phyloP scores from a whole-genome alignment of 1,140 invertebrate genomes.

The Psilanteris sp. region DNA sequence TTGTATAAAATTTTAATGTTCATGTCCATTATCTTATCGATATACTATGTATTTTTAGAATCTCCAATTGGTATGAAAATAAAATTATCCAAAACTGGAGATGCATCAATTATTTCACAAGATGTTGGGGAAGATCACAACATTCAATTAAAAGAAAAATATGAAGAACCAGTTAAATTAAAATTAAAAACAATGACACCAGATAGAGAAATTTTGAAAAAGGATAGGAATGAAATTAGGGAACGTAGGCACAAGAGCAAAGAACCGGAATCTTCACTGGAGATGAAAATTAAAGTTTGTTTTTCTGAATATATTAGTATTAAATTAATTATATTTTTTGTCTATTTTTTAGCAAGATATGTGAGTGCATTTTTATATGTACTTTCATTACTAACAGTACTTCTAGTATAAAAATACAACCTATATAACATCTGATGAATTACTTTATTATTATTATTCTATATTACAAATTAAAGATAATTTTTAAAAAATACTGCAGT shows the following conservation, averaged over 20 bases:
- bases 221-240: constrained; percentile 45
- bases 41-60: too few relatives aligned
- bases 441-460: too few relatives aligned
- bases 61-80: constrained; percentile 75
- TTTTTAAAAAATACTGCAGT: too few relatives aligned
- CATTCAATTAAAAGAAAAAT: constrained; percentile 28
- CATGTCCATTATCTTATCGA: too few relatives aligned
- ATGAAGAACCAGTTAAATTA: constrained; percentile 41
- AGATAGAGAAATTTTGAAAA: constrained; percentile 56
- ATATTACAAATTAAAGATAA: too few relatives aligned
- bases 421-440: too few relatives aligned
- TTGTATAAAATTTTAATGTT: too few relatives aligned
- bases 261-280: constrained; percentile 66
- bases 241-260: constrained; percentile 60
- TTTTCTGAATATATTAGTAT: neutral
- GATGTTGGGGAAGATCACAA: constrained; percentile 38
- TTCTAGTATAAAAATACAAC: too few relatives aligned
- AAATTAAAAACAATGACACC: constrained; percentile 43
- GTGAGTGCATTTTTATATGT: too few relatives aligned
- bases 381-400: too few relatives aligned
- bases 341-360: too few relatives aligned
- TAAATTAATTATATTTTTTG: neutral
- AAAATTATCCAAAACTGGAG: constrained; percentile 73
- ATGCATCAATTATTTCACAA: constrained; percentile 70
- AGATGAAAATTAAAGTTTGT: constrained; percentile 73